Base-by-base conservation (phyloP, 2,888 invertebrate genomes). In the Andrena camellia region DNA sequence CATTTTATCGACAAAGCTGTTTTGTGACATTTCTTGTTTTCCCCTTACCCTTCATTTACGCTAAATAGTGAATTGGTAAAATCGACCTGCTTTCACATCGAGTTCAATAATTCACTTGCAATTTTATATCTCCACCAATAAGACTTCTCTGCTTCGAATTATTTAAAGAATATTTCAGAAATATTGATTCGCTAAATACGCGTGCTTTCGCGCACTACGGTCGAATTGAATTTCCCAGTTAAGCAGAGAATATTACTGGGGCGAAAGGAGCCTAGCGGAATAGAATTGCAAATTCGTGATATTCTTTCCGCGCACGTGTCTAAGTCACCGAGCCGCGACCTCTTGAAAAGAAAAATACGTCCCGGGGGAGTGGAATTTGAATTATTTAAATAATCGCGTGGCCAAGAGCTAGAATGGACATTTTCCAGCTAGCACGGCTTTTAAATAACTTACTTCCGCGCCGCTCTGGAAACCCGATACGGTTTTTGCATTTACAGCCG, bases 301-400 rank as follows among this genome's bases (percentile, higher is more conserved):
- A 73, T 78, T 67, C 50, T 52, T 62, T 35, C 35, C 50, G 29
- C 31, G 23, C 26, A 13, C 52, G 60, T 42, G 67, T 62, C 52
- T 20, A 48, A 64, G 57, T 66, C 72, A 50, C 20, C 35, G 59
- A 72, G 29, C 50, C 72, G 29, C 64, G 52, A 35, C n/a, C 31
- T 23, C 42, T 66, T 48, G 54, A 62, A 70, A 78, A 60, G 29
- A 64, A 42, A 69, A 54, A 69, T 59, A 31, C 52, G 42, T 35
- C 62, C 26, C 66, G 8, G 0, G n/a, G 2, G 59, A 57, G 42
- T 62, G 52, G 8, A 54, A 57, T 31, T 70, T 81, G 50, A 75
- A 82, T 62, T 75, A 82, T 82, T 82, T 67, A 81, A 81, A 81
- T 82, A 82, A 71, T 67, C 75, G 68, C 42, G 31, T 20, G 31